Base-by-base conservation (phyloP, 1,140 invertebrate genomes). In the Drosophila sucinea region DNA sequence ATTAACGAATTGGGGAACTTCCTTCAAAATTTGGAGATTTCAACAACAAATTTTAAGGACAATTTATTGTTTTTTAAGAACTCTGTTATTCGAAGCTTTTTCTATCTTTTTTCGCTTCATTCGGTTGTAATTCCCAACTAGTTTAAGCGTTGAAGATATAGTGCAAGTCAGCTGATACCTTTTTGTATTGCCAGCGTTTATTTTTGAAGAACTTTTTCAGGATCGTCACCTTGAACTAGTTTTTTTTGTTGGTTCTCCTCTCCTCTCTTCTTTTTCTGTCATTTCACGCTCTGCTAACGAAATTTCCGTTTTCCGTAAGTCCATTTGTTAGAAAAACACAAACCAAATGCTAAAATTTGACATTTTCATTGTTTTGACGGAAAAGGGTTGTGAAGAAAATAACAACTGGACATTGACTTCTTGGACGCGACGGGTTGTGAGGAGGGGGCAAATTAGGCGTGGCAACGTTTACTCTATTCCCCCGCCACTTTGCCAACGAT, bases 301-400 rank as follows among this genome's bases (percentile, higher is more conserved):
- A 72, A 81, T 68, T 85, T 85, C 66, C 79, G 35, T 38, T 38
- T 79, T 83, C 72, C 72, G 6, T 54, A 61, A 32, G 40, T 70
- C 77, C 85, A 90, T 86, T 90, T 83, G 76, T 80, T 83, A 79
- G 30, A 79, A 81, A 71, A 89, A 82, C 71, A 89, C 70, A 47
- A 64, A 27, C 23, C 35, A 47, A 51, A 60, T 65, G 32, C 38
- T 55, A 69, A 70, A 65, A 75, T 89, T 74, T 78, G 70, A 70
- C 84, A 76, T 55, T 69, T 71, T 76, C 70, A 77, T 85, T 90
- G 66, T 76, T 80, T 63, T 66, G 58, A 30, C 25, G 32, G 11
- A 2, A 73, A 89, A 67, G 85, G 85, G 85, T 89, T 84, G 70
- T 29, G 35, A 38, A 38, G 35, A 8, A 8, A 7, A 41, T 4